Base-by-base conservation (phyloP, 2,797 vertebrate genomes). In the Perodicticus potto region DNA sequence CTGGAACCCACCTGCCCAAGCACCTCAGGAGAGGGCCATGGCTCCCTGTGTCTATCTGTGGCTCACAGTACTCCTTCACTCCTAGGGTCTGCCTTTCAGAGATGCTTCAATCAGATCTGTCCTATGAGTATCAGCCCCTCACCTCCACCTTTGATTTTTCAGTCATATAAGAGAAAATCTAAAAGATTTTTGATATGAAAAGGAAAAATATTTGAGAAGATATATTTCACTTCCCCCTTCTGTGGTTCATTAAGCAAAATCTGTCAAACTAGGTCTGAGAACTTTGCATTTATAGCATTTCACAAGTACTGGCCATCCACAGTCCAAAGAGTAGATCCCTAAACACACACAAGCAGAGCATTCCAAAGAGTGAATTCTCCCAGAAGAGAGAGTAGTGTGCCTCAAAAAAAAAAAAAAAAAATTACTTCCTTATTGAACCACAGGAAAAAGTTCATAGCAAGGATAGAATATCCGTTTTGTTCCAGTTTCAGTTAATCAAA, bases 41-140 rank as follows among this genome's bases (percentile, higher is more conserved):
- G 8, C 4, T 20, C 2, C 8, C 59, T 40, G 0, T 49, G 80
- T 67, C 0, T 13, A 23, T 70, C 12, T 7, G 17, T 2, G 72
- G 11, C 0, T 3, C 32, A 59, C 7, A 2, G 12, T 7, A 1
- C 49, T 53, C 80, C 34, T 20, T 70, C 3, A 14, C 1, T 63
- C 27, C 20, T 29, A 49, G 14, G 1, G 19, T 3, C 70, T 53
- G 11, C 2, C 55, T 17, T 77, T 94, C 45, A 69, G n/a, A 74
- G 32, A 10, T 40, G 20, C 55, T 59, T 89, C 63, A 40, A 17
- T 19, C 59, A 85, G 59, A 77, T 53, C 17, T 14, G 27, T 37
- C 53, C 29, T 14, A 14, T 80, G 27, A 80, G 20, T 81, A 17
- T 43, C 23, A 91, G 27, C 19, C 25, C 34, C 4, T 45, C 61